Base-by-base conservation (phyloP, 2,888 invertebrate genomes). In the Thereva unica region DNA sequence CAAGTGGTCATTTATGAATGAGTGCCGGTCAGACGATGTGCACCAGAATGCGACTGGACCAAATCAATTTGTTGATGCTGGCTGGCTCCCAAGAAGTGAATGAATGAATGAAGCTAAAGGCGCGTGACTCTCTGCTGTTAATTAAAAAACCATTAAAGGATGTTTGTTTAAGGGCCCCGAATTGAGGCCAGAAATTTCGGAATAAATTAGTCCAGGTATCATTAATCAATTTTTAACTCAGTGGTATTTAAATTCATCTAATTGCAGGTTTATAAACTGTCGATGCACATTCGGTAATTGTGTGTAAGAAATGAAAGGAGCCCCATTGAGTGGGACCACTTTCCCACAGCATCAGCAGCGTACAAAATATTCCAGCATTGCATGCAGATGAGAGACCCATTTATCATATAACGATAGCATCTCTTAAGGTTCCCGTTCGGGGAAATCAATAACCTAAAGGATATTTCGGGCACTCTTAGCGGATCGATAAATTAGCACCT, bases 401-500 rank as follows among this genome's bases (percentile, higher is more conserved):
- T 61, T 41, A 61, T 61, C 61, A 61, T 61, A 61, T 35, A 8
- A 40, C 50, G 61, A 61, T 61, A 50, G 9, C 9, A 61, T 61
- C 61, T 61, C 61, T 61, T 50, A 23, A 23, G 23, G 50, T 34
- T 38, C 34, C 34, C 40, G n/a, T 61, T 41, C 61, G 50, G n/a
- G 49, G 61, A 50, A 61, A 61, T 61, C 34, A 61, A 38, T 61
- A 50, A 10, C 40, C 50, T 61, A 5, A 35, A 38, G 49, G 23
- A 38, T 49, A 49, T 40, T 23, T 38, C 49, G 23, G 38, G 6
- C 8, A 61, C 10, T 40, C 40, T 35, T 42, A 38, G 35, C 45
- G 12, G 50, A 9, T 38, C 40, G 63, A 68, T 68, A 68, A 68
- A 68, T 68, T 68, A 68, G 66, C 68, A 66, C 68, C 68, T 63